Evolutionary conservation across 2,888 invertebrate genomes (phyloP), one percentile per base, ranked within the genome.

Genomic region (Pollenia labialis): DNA sequence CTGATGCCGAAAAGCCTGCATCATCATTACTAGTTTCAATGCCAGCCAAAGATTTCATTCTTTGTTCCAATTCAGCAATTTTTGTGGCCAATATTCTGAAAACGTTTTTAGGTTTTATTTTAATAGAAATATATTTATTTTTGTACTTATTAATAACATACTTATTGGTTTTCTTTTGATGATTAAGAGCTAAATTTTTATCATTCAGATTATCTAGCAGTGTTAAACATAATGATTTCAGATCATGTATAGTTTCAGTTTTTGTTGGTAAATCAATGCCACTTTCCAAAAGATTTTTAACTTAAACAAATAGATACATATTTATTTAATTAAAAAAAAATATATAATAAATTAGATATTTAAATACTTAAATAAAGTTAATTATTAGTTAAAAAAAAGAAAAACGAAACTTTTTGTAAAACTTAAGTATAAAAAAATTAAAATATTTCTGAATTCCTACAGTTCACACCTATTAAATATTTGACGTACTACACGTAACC

Each of bases 131-230:
- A 50, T 50, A 46, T 56, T 46, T 54, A 9, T 12, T 14, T 32
- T 18, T 18, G 16, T 18, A 10, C 42, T 11, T 54, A n/a, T 16
- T 52, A 6, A 16, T 48, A 60, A 23, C n/a, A 3, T 76, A 97
- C 97, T 96, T 96, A 93, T 98, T 98, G 7, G 97, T 96, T 93
- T 97, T 97, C 90, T 97, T 95, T 90, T 97, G 97, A 93, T 98
- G 98, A 87, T 96, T 95, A 44, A 98, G 93, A 1, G 97, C 97
- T 83, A 97, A 94, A 69, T 96, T 96, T 93, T 98, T 98, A 91
- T 98, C 98, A 93, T 97, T 97, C 52, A 98, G 94, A 66, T 97
- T 96, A 92, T 98, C 98, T 89, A 98, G 94, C 54, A 98, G 93
- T 8, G 97, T 97, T 74, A 96, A 94, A 88, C 97, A 96, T 18